phyloP scores from a whole-genome alignment of 2,113 vertebrate genomes.

The Dolichotis patagonum region DNA sequence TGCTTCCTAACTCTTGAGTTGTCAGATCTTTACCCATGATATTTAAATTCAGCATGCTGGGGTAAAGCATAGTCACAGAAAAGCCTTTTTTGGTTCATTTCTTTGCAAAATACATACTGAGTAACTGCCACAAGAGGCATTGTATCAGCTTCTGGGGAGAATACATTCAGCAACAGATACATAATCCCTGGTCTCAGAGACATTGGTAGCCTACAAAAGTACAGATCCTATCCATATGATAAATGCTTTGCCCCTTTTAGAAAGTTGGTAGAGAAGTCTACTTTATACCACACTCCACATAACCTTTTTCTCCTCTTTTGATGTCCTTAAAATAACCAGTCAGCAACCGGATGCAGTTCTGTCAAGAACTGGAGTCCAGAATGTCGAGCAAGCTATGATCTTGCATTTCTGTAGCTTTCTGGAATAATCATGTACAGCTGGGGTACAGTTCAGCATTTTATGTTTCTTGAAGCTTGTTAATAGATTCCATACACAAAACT shows the following conservation, averaged over 20 bases:
- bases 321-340: not conserved
- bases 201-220: not conserved
- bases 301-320: not conserved
- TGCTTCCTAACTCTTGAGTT: not conserved
- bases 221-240: rapidly evolving
- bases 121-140: not conserved
- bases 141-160: not conserved
- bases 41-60: not conserved
- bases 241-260: not conserved
- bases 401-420: not conserved
- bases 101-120: rapidly evolving
- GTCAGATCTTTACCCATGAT: too few species aligned
- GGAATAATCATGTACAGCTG: not conserved
- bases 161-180: rapidly evolving
- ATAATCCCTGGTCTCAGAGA: not conserved
- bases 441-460: not conserved
- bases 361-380: not conserved
- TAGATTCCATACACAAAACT: not conserved
- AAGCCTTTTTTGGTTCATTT: not conserved
- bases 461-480: not conserved
- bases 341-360: not conserved
- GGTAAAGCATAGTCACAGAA: not conserved
- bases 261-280: too few species aligned
- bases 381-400: not conserved
- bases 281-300: not conserved